A percentile compares a stretch with the other conserved stretches of the same genome.
Conservation (phyloP, 1,140 invertebrate species). For the Eumaeus atala region DNA sequence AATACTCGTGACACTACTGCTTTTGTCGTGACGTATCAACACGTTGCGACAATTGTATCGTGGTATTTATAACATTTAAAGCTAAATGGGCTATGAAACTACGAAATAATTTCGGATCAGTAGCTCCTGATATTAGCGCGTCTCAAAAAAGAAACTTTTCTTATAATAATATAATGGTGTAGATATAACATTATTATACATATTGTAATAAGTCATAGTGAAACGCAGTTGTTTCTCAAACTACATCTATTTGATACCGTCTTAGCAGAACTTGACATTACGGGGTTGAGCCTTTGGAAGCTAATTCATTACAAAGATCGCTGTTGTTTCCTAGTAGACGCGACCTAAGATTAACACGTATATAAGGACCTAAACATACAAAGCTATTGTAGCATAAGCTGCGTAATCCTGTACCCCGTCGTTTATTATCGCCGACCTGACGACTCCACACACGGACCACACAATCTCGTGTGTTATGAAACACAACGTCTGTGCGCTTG, state of each 20-base stretch:
- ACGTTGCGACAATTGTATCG: too few relatives aligned
- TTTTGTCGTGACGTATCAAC: too few relatives aligned
- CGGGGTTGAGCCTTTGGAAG: slow-evolving; percentile 14
- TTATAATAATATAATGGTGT: too few relatives aligned
- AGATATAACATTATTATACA: too few relatives aligned
- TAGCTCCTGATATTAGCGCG: too few relatives aligned
- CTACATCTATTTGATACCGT: slow-evolving; percentile 8
- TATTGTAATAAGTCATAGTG: too few relatives aligned
- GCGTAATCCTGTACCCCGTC: slow-evolving; percentile 4
- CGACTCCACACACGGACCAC: not conserved
- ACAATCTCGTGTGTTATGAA: slow-evolving; percentile 7
- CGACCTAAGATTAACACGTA: slow-evolving; percentile 15
- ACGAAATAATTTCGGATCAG: too few relatives aligned
- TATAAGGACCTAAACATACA: slow-evolving; percentile 12
- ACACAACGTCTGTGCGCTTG: not conserved
- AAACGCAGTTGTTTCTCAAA: not conserved
- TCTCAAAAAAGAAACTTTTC: too few relatives aligned
- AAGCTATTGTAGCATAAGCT: slow-evolving; percentile 3
- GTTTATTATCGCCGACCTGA: slow-evolving; percentile 3
- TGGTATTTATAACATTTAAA: too few relatives aligned
- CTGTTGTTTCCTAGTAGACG: slow-evolving; percentile 16
- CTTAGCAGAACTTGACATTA: slow-evolving; percentile 14
- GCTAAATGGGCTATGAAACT: too few relatives aligned
- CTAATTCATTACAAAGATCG: slow-evolving; percentile 16
- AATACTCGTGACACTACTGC: too few relatives aligned